Evolutionary conservation across 2,888 invertebrate genomes (phyloP), one percentile per base, ranked within the genome.

Genomic region (Eupithecia tripunctaria): DNA sequence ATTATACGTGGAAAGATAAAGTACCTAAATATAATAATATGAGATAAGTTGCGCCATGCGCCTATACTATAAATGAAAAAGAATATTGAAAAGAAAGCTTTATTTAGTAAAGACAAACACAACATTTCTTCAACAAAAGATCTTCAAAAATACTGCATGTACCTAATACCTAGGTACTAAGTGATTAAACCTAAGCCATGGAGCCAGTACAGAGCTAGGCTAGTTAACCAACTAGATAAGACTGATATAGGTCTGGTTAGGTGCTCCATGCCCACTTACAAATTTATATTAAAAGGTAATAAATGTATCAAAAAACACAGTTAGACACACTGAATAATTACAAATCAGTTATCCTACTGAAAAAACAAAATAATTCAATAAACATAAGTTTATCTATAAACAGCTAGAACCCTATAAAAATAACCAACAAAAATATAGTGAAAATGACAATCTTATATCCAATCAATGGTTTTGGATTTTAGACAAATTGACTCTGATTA

Each of bases 401-500:
- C 25, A 51, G 21, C 51, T 51, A n/a, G 10, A 21, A 21, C 21
- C 8, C 21, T 21, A 51, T 12, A 7, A 51, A 21, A 3, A 21
- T 21, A 56, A 56, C 8, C 25, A 25, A 56, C 56, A 56, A 25
- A 56, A 56, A 51, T 21, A 21, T 12, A 25, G 47, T 51, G 21
- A 51, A 51, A 21, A 21, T 12, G 12, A n/a, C 12, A 56, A 12
- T 56, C 21, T 21, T 51, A 51, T 25, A 25, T 21, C 47, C 10
- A 51, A 21, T 51, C 21, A 25, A 14, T 56, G 12, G 60, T 29
- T 29, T 29, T 60, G 14, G 27, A 29, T 27, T 18, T 6, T 29
- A 27, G 15, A 60, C 29, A 18, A 41, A 21, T 29, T 12, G 1
- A 18, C 25, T 25, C 12, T 60, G 41, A 27, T 82, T 85, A 77